phyloP scores from a whole-genome alignment of 2,113 vertebrate species.

The Laterallus jamaicensis region DNA sequence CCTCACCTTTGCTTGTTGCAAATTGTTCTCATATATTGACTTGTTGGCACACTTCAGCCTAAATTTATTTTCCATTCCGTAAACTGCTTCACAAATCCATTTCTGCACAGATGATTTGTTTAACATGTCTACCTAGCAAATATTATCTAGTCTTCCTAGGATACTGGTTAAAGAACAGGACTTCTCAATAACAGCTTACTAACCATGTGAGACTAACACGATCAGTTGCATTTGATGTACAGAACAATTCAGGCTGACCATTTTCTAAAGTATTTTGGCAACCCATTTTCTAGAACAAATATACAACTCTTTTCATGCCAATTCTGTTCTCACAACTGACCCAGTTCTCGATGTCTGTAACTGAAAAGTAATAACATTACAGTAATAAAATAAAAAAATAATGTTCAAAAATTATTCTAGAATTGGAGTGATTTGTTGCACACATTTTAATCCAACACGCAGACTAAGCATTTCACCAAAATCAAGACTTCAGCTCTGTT shows the following conservation, averaged over 20 bases:
- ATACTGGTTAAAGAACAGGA: constrained; percentile 25
- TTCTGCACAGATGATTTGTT: constrained; percentile 31
- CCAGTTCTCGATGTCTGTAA: constrained; percentile 57
- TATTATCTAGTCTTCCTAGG: constrained; percentile 7
- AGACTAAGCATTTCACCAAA: constrained; percentile 69
- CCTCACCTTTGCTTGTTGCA: constrained; percentile 45
- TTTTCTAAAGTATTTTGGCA: constrained; percentile 46
- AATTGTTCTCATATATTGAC: constrained; percentile 53
- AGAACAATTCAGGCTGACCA: constrained; percentile 12
- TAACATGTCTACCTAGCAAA: constrained; percentile 25
- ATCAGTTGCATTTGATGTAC: not conserved
- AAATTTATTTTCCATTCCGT: constrained; percentile 59
- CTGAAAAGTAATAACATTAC: constrained; percentile 57
- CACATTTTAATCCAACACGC: constrained; percentile 68
- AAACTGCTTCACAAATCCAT: constrained; percentile 34
- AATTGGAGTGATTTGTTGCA: constrained; percentile 55
- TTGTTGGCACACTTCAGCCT: constrained; percentile 24
- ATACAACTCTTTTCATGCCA: constrained; percentile 44
- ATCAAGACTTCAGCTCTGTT: constrained; percentile 70
- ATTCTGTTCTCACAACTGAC: constrained; percentile 55
- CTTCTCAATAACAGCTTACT: not conserved
- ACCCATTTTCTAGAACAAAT: constrained; percentile 49
- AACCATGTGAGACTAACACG: constrained; percentile 13
- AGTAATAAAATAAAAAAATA: constrained; percentile 57
- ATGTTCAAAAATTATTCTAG: constrained; percentile 59